Base-by-base conservation (phyloP, 2,888 invertebrate genomes). In the Tinea pellionella region DNA sequence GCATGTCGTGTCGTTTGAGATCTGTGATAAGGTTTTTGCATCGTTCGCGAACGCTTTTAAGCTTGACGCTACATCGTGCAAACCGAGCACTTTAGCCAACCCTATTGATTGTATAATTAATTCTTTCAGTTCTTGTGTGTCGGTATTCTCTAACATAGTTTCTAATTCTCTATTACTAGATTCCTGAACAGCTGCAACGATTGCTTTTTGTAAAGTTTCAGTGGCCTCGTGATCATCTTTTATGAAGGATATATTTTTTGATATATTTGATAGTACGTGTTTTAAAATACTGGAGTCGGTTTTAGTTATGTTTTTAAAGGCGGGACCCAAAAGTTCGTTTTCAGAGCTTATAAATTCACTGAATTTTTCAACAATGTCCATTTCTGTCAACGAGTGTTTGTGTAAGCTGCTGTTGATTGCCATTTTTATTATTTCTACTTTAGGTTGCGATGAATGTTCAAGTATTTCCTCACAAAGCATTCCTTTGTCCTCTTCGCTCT, bases 81-180 rank as follows among this genome's bases (percentile, higher is more conserved):
- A 86, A 2, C 92, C 92, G 16, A 94, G 77, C 53, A 93, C 91
- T 75, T 89, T 90, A 0, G 93, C 93, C 15, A 94, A 83, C 18
- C 92, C 91, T 0, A 91, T 84, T 0, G 93, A 92, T 73, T 93
- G 92, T 3, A 89, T 75, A 9, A 93, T 77, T 63, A 88, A 66
- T 67, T 83, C 76, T 65, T 80, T 84, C 2, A 89, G 64, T 61
- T 80, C 79, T 62, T 84, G 77, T 18, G 82, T 77, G 59, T 88
- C 78, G 37, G 88, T 81, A 51, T 88, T 84, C 61, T 88, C 78
- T 19, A 91, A 68, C 43, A 92, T 70, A 60, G 85, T 75, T 66
- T 90, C 87, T 0, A 93, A 77, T 56, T 88, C 87, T 64, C 89
- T 83, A 60, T 89, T 89, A 69, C 92, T 91, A 0, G 89, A 86